A percentile compares a stretch with the other conserved stretches of the same genome.
Evolutionary conservation across 1,140 invertebrate species (phyloP).

Genomic region (Dolichoris vasculosae): DNA sequence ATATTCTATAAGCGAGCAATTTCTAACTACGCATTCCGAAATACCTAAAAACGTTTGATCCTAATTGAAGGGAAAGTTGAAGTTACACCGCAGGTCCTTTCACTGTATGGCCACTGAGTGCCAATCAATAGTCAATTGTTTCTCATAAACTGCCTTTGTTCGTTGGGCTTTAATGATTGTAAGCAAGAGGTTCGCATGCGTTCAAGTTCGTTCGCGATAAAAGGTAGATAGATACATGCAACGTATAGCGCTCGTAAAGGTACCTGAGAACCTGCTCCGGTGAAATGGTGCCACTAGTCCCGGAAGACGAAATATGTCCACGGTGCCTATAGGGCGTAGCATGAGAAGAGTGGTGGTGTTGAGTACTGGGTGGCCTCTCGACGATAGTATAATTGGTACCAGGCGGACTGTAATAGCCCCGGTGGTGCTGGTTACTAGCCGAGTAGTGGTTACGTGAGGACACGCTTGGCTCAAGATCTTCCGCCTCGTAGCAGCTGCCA

Average conservation of each 20-base stretch:
- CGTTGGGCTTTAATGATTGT: no score
- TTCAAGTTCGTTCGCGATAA: no score
- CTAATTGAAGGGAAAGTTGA: not conserved
- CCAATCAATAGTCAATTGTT: no score
- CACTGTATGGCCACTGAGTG: no score
- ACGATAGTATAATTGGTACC: conserved; percentile 90
- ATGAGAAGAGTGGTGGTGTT: conserved; percentile 79
- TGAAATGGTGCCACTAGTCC: conserved; percentile 80
- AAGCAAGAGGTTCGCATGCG: no score
- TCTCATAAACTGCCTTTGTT: not conserved
- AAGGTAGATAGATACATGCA: no score
- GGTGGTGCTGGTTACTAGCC: conserved; percentile 58
- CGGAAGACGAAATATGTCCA: conserved; percentile 64
- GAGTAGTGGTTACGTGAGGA: conserved; percentile 57
- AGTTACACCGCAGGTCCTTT: not conserved
- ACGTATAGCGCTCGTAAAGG: no score
- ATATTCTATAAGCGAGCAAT: not conserved
- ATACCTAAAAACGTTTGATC: not conserved
- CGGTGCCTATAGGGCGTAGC: conserved; percentile 78
- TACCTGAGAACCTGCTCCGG: conserved; percentile 84
- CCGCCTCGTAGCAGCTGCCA: conserved; percentile 72
- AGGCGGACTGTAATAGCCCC: conserved; percentile 76
- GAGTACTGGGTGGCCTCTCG: conserved; percentile 84
- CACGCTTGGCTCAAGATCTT: conserved; percentile 71
- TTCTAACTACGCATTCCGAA: not conserved